Conservation (phyloP, 2,888 invertebrate genomes). For the Serripes groenlandicus region DNA sequence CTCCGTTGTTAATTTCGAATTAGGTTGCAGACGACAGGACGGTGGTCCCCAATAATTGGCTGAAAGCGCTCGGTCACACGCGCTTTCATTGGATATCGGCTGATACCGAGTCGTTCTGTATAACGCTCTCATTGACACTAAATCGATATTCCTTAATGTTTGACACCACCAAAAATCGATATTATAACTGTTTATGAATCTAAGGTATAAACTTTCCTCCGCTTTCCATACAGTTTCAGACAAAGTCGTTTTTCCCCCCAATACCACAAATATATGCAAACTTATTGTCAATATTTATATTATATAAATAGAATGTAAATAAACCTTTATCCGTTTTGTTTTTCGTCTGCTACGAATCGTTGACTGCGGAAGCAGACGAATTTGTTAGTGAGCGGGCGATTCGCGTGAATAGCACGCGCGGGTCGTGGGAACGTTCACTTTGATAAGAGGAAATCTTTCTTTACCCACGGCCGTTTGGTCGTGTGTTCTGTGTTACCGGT, state of each 20-base stretch:
- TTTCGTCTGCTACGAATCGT: neutral
- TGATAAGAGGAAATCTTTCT: slow-evolving; percentile 39
- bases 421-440: slow-evolving; percentile 74
- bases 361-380: neutral
- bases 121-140: slow-evolving; percentile 52
- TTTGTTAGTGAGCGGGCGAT: slow-evolving; percentile 23
- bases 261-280: too few relatives aligned
- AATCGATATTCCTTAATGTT: slow-evolving; percentile 56
- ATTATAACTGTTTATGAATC: slow-evolving; percentile 17
- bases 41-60: slow-evolving; percentile 69
- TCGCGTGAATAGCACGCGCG: slow-evolving; percentile 74
- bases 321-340: too few relatives aligned
- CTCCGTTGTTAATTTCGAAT: slow-evolving; percentile 68
- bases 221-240: too few relatives aligned
- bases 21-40: slow-evolving; percentile 68
- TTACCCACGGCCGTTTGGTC: slow-evolving; percentile 63
- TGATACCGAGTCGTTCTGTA: slow-evolving; percentile 3
- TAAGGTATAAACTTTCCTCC: too few relatives aligned
- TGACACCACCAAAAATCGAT: slow-evolving; percentile 35
- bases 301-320: too few relatives aligned
- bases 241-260: too few relatives aligned
- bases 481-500: slow-evolving; percentile 43
- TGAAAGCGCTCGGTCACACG: slow-evolving; percentile 68
- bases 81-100: slow-evolving; percentile 70
- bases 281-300: too few relatives aligned